A percentile compares a stretch with the other conserved stretches of the same genome.
These are phyloP conservation scores for Ia io DNA, from an alignment of 2,113 vertebrate genomes.

Conservation along the genomic window DNA sequence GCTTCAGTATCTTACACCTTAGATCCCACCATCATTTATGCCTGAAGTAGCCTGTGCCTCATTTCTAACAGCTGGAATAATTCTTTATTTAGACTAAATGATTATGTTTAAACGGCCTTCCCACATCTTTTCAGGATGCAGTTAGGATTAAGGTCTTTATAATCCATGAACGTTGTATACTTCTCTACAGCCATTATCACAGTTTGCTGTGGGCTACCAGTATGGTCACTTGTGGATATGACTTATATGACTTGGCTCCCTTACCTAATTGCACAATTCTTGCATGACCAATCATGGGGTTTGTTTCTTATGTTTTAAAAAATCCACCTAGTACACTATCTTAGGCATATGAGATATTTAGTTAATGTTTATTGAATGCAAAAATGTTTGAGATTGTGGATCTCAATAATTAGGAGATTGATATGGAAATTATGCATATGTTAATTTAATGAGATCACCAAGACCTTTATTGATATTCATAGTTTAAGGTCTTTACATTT, in stretches of 20 bases:
- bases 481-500: slow-evolving; percentile 14
- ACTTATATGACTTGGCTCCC: background rate
- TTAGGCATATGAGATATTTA: background rate
- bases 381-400: background rate
- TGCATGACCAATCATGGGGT: background rate
- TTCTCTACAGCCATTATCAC: background rate
- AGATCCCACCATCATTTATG: background rate
- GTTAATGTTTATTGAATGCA: background rate
- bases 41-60: background rate
- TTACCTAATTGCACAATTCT: background rate
- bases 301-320: background rate
- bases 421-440: background rate
- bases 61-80: background rate
- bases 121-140: background rate
- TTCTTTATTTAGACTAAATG: background rate
- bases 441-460: slow-evolving; percentile 11
- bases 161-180: background rate
- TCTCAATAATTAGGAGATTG: background rate
- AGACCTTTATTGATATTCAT: background rate
- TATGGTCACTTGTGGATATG: background rate
- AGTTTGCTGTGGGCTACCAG: background rate
- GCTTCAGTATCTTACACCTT: background rate
- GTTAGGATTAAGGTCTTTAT: background rate
- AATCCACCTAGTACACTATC: background rate
- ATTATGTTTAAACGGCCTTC: background rate